Evolutionary conservation across 2,113 vertebrate genomes (phyloP).

Genomic region (Bos javanicus): DNA sequence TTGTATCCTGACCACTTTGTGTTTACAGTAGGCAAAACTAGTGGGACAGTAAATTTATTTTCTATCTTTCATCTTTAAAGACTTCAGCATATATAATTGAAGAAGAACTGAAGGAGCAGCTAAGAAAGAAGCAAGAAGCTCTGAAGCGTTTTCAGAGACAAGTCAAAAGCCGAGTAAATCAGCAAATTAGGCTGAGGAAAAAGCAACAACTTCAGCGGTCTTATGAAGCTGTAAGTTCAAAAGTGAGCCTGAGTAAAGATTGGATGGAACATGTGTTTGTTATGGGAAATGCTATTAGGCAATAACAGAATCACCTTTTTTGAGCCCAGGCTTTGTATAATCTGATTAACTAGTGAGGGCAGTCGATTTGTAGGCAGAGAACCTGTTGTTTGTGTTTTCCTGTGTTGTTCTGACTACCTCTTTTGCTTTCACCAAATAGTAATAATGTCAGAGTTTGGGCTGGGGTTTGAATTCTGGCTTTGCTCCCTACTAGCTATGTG

Average conservation of each 20-base stretch:
- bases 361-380: conserved; percentile 1
- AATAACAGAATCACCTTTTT: background rate
- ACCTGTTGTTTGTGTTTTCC: background rate
- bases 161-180: conserved; percentile 89
- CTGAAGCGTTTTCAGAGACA: conserved; percentile 88
- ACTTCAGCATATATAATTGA: conserved; percentile 83
- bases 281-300: background rate
- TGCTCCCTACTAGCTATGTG: background rate
- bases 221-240: conserved; percentile 80
- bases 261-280: background rate
- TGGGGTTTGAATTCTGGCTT: conserved; percentile 32
- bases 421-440: conserved; percentile 22
- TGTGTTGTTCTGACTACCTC: background rate
- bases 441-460: conserved; percentile 3
- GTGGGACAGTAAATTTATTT: background rate
- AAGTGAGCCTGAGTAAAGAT: background rate
- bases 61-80: conserved; percentile 69
- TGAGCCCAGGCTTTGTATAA: background rate
- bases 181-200: conserved; percentile 77
- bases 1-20: conserved; percentile 10
- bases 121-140: conserved; percentile 80
- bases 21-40: background rate
- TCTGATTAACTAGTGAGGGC: background rate
- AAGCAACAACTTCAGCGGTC: conserved; percentile 80
- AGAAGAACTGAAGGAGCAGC: conserved; percentile 82